Evolutionary conservation across 1,140 invertebrate species (phyloP).

Genomic region (Drosophila parvula): DNA sequence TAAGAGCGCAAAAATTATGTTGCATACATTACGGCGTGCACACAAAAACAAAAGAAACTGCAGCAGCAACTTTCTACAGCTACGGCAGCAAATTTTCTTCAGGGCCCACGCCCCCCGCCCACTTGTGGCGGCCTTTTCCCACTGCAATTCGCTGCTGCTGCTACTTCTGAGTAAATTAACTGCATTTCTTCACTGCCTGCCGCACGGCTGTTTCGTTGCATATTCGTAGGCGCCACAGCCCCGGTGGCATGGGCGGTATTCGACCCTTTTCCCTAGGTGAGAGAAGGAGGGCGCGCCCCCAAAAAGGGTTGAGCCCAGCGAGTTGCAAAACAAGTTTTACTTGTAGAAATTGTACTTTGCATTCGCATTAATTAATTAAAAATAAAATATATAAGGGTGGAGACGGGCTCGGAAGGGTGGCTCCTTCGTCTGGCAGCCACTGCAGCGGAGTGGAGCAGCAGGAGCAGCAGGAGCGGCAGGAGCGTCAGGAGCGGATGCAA

Average conservation of each 20-base stretch:
- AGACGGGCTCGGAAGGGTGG: conserved; percentile 57
- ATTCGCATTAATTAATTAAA: conserved; percentile 84
- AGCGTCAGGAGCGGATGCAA: conserved; percentile 55
- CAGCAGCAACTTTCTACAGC: conserved; percentile 75
- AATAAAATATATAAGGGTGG: conserved; percentile 74
- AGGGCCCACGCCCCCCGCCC: conserved; percentile 1
- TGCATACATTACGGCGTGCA: conserved; percentile 80
- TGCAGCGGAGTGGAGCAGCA: conserved; percentile 51
- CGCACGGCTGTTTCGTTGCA: conserved; percentile 50
- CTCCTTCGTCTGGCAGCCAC: conserved; percentile 61
- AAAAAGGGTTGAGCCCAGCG: conserved; percentile 48
- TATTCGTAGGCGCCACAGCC: conserved; percentile 73
- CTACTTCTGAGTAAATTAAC: conserved; percentile 82
- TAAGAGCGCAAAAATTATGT: conserved; percentile 77
- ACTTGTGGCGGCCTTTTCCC: conserved; percentile 13
- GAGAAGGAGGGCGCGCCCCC: conserved; percentile 44
- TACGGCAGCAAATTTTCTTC: conserved; percentile 69
- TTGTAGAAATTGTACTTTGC: conserved; percentile 83
- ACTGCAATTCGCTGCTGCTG: conserved; percentile 52
- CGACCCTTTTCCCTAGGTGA: conserved; percentile 16
- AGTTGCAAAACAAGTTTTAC: conserved; percentile 82
- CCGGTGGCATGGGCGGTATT: conserved; percentile 22
- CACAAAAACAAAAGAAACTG: conserved; percentile 82
- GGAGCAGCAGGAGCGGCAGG: conserved; percentile 30
- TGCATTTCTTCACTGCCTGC: conserved; percentile 78